phyloP scores from a whole-genome alignment of 2,113 vertebrate genomes.

The Chlamydotis undulata region DNA sequence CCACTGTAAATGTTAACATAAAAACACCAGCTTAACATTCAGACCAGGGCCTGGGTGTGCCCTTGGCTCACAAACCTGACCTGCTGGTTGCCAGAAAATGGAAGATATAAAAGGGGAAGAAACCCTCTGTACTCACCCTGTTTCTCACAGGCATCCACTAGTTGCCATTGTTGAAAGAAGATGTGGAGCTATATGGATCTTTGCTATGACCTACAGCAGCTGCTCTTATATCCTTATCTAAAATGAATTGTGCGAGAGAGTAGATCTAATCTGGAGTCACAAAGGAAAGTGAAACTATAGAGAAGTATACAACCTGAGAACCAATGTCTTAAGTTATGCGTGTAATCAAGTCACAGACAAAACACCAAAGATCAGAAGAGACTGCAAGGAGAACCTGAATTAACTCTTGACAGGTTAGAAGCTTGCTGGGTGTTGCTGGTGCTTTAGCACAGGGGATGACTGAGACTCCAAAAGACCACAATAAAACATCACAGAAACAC shows the following conservation, averaged over 20 bases:
- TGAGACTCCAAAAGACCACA: background rate
- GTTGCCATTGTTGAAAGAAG: background rate
- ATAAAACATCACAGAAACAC: background rate
- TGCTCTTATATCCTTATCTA: background rate
- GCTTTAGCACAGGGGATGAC: background rate
- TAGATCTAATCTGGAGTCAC: background rate
- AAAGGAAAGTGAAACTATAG: constrained; percentile 44
- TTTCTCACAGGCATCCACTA: background rate
- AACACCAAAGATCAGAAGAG: background rate
- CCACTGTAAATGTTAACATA: background rate
- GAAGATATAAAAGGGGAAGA: constrained; percentile 1
- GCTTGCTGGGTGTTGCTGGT: background rate
- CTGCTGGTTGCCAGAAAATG: background rate
- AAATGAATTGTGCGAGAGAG: background rate
- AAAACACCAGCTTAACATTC: background rate
- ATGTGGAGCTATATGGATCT: background rate
- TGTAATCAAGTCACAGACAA: background rate
- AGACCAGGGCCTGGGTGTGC: constrained; percentile 9
- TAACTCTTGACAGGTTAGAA: background rate
- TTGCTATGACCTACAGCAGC: background rate
- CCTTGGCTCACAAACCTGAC: constrained; percentile 7
- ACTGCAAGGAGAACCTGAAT: background rate
- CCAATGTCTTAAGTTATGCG: background rate
- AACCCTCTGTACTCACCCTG: constrained; percentile 16
- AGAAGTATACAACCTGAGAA: background rate